Evolutionary conservation across 2,797 vertebrate genomes (phyloP), one percentile per base, ranked within the genome.

Genomic region (Malacoraja senta): DNA sequence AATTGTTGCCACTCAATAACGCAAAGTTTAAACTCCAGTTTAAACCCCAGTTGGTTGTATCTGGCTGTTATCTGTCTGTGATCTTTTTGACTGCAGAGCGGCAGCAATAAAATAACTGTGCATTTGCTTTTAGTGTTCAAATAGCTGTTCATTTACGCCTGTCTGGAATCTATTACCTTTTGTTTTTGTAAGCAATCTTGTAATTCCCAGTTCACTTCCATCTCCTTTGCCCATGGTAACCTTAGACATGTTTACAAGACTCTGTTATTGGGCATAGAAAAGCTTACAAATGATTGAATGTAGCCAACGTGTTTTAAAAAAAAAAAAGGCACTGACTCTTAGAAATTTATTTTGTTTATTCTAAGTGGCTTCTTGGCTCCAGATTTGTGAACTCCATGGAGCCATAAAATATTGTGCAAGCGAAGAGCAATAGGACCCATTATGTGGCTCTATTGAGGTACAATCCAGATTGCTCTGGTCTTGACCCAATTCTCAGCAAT

Each of bases 151-250:
- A 86, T 32, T 86, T 65, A 63, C 19, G 58, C 8, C 83, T 65
- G 58, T 65, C 83, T 86, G 83, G 83, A 86, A 65, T 63, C 83
- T 86, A 86, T 86, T 86, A 86, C n/a, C 83, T 86, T 86, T 32
- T 65, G 83, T 86, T 63, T 86, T 86, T 32, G 32, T 63, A 86
- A 86, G 61, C 58, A 86, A 86, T n/a, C 83, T 86, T 65, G 83
- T 65, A 86, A 86, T 86, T 86, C 83, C 58, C 83, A 86, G 58
- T 65, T 86, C 83, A 86, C 58, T 86, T 86, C 58, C 83, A 86
- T 65, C 83, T 86, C 63, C n/a, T 86, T 86, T 86, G 32, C 29
- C 61, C 83, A 32, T 63, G 61, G 83, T 86, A 86, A 86, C 83
- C 83, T 86, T 86, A 86, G 61, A 86, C 58, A 86, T 86, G 83